These are phyloP conservation scores for Ophthalmolycus amberensis DNA, from an alignment of 2,113 vertebrate species.

Conservation along the genomic window DNA sequence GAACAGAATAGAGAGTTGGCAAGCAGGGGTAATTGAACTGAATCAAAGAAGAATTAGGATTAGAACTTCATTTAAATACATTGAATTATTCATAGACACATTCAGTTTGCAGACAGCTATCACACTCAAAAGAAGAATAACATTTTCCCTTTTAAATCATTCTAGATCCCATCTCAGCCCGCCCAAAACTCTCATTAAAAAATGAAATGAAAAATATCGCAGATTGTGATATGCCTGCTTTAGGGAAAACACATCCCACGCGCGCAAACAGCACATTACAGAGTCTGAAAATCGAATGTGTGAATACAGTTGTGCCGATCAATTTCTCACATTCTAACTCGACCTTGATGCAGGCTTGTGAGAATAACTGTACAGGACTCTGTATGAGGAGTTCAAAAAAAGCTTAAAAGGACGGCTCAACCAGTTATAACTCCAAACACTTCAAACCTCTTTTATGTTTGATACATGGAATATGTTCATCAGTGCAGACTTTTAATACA, in stretches of 20 bases:
- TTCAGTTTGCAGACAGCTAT: constrained; percentile 46
- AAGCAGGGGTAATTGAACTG: constrained; percentile 15
- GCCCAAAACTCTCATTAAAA: neutral
- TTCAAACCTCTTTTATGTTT: neutral
- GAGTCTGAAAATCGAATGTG: neutral
- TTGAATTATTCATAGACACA: constrained; percentile 62
- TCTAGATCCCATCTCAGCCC: constrained; percentile 10
- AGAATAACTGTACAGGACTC: neutral
- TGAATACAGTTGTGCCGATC: constrained; percentile 13
- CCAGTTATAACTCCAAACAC: neutral
- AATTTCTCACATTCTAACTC: neutral
- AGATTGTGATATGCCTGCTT: constrained; percentile 7
- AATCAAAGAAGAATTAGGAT: constrained; percentile 53
- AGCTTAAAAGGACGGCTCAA: neutral
- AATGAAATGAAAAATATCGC: constrained; percentile 21
- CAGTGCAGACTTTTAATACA: neutral
- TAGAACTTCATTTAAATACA: constrained; percentile 53
- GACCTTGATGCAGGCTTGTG: neutral
- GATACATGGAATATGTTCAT: neutral
- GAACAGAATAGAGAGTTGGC: constrained; percentile 27
- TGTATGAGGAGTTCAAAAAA: neutral
- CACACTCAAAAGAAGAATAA: constrained; percentile 36
- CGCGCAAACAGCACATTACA: constrained; percentile 15
- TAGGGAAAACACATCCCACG: neutral
- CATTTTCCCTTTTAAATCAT: constrained; percentile 39